Evolutionary conservation across 2,888 invertebrate genomes (phyloP).

Genomic region (Patella caerulea): DNA sequence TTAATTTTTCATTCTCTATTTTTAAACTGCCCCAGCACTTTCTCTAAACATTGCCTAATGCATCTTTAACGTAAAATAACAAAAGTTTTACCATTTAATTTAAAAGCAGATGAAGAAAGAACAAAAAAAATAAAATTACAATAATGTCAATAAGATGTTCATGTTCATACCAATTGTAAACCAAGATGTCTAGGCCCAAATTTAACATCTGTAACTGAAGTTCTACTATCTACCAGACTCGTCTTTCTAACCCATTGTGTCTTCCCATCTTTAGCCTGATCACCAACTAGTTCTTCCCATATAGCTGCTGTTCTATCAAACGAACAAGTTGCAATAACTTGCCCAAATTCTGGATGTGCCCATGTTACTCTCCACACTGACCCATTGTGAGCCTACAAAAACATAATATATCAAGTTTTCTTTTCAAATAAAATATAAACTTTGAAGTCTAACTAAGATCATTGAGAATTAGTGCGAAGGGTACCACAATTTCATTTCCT

Average conservation of each 20-base stretch:
- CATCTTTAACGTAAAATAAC: too few species aligned
- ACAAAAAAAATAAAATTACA: too few species aligned
- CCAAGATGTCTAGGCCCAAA: constrained; percentile 97
- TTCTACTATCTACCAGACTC: constrained; percentile 94
- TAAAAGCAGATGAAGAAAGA: too few species aligned
- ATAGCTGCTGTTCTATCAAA: constrained; percentile 97
- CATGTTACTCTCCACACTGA: constrained; percentile 97
- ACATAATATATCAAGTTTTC: constrained; percentile 1
- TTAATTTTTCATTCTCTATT: too few species aligned
- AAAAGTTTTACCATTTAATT: too few species aligned
- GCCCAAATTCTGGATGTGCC: constrained; percentile 99
- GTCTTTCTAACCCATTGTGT: constrained; percentile 88
- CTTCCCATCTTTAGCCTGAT: constrained; percentile 43
- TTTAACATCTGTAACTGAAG: constrained; percentile 97
- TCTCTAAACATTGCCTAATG: too few species aligned
- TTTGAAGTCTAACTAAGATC: too few species aligned
- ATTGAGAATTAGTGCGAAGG: too few species aligned
- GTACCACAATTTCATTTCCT: too few species aligned
- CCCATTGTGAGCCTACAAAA: constrained; percentile 84
- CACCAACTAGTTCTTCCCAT: constrained; percentile 88
- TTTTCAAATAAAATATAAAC: too few species aligned
- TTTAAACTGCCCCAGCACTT: too few species aligned
- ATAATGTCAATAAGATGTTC: too few species aligned
- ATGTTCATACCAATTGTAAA: constrained; percentile 78
- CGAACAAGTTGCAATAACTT: constrained; percentile 98